Evolutionary conservation across 2,888 invertebrate species (phyloP), one percentile per base, ranked within the genome.

Genomic region (Cosmorhoe ocellata): DNA sequence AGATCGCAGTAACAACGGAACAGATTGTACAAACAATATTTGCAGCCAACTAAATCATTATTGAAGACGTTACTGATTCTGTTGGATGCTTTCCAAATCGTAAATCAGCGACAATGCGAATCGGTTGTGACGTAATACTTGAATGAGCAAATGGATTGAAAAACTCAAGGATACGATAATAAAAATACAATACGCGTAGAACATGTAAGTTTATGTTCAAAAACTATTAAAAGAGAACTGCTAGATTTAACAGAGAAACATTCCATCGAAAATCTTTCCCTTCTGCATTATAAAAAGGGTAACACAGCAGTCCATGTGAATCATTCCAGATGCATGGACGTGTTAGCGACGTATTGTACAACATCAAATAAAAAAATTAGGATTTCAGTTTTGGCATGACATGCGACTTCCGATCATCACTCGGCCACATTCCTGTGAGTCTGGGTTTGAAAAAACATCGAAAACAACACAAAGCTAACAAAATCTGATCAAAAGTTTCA

Each of bases 371-470:
- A 60, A 70, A 66, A 63, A 69, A 75, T 70, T 61, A 67, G 52
- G 61, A 64, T 69, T 60, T 68, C 51, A 49, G 44, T 51, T 65
- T 76, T 81, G 85, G 85, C 86, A 84, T 84, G 84, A 82, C 87
- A 87, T 84, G 87, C 87, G 63, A 60, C 52, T 53, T 56, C 45
- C 34, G 50, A 59, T 61, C 40, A 33, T 62, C 45, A 66, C 55
- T 67, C 56, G 63, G 58, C 53, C 60, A 63, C 64, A 64, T 64
- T 63, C 57, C 12, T 24, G 44, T 60, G 60, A 54, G 53, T 57
- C 45, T 51, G 48, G 60, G 34, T 38, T 48, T 48, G 13, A 46
- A 47, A n/a, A 51, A 52, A 60, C 51, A 58, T 54, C 51, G 42
- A 57, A 56, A 58, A 58, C 59, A 56, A 61, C 55, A n/a, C n/a